These are phyloP conservation scores for Nothoprocta pentlandii DNA, from an alignment of 2,113 vertebrate genomes.

Conservation along the genomic window DNA sequence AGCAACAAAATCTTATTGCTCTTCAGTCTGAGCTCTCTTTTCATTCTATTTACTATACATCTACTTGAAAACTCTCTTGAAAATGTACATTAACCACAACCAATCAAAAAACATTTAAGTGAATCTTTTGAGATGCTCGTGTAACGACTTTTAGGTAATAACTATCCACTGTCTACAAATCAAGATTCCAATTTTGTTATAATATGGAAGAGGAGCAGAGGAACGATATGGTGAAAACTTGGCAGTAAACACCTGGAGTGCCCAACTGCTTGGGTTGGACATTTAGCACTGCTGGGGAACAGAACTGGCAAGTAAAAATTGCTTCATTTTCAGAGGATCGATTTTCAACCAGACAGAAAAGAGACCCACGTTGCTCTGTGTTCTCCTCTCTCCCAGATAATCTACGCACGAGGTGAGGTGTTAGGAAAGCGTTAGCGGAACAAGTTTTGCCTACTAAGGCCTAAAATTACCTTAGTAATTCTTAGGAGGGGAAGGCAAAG, in stretches of 20 bases:
- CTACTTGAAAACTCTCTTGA: background rate
- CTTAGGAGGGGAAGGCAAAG: background rate
- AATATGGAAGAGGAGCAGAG: background rate
- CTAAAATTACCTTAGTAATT: background rate
- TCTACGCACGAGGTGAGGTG: accelerated
- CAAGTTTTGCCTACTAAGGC: background rate
- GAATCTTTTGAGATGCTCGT: background rate
- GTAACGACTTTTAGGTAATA: background rate
- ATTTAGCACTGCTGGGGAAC: background rate
- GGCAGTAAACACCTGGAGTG: background rate
- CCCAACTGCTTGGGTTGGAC: background rate
- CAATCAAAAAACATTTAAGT: background rate
- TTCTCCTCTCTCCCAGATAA: background rate
- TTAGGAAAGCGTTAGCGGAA: background rate
- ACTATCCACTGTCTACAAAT: background rate
- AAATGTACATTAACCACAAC: background rate
- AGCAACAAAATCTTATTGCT: background rate
- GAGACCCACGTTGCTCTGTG: background rate
- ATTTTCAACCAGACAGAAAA: background rate
- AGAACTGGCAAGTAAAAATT: background rate
- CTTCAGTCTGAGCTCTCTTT: background rate
- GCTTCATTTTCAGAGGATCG: background rate
- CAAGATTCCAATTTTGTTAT: background rate
- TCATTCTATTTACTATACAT: background rate
- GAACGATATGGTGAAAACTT: background rate